Percentiles rank a stretch among this genome's conserved stretches.
Evolutionary conservation across 1,140 invertebrate genomes (phyloP).

Genomic region (Drosophila neocordata): DNA sequence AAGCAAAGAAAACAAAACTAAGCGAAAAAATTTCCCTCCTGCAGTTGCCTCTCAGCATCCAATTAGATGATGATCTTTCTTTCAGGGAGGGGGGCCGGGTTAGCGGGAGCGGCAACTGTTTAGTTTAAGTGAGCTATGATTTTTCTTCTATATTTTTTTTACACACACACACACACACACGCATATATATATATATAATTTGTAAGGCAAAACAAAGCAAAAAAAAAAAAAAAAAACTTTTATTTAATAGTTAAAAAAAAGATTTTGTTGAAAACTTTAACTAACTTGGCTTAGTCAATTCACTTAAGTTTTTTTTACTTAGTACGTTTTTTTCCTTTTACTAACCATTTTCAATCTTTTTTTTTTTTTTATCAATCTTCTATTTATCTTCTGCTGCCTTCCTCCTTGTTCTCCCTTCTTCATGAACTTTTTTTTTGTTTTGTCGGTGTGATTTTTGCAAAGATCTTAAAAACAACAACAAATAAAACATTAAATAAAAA

Average conservation of each 20-base stretch:
- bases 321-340: not conserved
- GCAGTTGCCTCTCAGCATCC: slow-evolving; percentile 21
- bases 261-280: slow-evolving; percentile 63
- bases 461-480: slow-evolving; percentile 67
- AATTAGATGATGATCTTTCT: not conserved
- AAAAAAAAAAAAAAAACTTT: slow-evolving; percentile 39
- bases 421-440: slow-evolving; percentile 30
- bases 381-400: not conserved
- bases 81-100: not conserved
- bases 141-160: slow-evolving; percentile 36
- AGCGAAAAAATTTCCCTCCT: slow-evolving; percentile 75
- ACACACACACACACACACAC: not conserved
- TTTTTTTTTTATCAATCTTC: not conserved
- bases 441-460: slow-evolving; percentile 76
- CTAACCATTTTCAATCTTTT: not conserved
- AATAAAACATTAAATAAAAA: slow-evolving; percentile 17
- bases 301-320: slow-evolving; percentile 1
- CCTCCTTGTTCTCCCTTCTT: slow-evolving; percentile 17
- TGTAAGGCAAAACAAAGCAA: not conserved
- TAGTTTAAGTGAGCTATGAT: slow-evolving; percentile 76
- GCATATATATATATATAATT: slow-evolving; percentile 20
- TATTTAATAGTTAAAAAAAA: slow-evolving; percentile 48
- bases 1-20: slow-evolving; percentile 35
- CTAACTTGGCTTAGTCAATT: slow-evolving; percentile 27
- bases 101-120: slow-evolving; percentile 53